Evolutionary conservation across 2,113 vertebrate species (phyloP).

Genomic region (Fulmarus glacialis): DNA sequence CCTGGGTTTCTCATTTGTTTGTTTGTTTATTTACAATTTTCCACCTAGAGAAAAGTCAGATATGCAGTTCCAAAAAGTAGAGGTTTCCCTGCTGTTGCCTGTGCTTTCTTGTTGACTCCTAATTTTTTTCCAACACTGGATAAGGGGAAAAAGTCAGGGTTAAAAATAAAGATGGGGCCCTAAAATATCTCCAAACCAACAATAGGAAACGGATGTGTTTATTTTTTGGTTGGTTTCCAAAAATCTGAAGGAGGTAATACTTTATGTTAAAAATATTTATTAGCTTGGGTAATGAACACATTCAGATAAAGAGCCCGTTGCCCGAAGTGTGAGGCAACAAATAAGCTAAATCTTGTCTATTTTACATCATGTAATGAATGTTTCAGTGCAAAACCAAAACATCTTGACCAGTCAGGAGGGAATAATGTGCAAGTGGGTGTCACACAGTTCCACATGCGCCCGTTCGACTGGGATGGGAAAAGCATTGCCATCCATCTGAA

Average conservation of each 20-base stretch:
- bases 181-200: conserved; percentile 36
- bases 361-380: background rate
- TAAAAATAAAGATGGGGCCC: conserved; percentile 37
- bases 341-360: background rate
- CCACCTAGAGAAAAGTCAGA: background rate
- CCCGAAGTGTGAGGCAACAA: background rate
- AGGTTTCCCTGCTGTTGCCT: background rate
- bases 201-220: conserved; percentile 37
- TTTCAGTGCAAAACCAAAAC: background rate
- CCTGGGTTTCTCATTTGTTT: background rate
- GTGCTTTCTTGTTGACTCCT: background rate
- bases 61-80: background rate
- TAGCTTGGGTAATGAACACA: background rate
- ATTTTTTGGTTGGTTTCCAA: conserved; percentile 37
- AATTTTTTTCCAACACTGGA: background rate
- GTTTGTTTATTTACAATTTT: background rate
- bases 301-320: background rate
- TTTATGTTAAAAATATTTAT: conserved; percentile 50
- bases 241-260: background rate
- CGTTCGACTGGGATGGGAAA: accelerated
- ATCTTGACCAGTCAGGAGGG: background rate
- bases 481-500: background rate
- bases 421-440: background rate
- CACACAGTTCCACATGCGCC: accelerated
- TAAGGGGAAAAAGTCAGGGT: background rate